Evolutionary conservation across 2,113 vertebrate species (phyloP).

Genomic region (Diadophis punctatus): DNA sequence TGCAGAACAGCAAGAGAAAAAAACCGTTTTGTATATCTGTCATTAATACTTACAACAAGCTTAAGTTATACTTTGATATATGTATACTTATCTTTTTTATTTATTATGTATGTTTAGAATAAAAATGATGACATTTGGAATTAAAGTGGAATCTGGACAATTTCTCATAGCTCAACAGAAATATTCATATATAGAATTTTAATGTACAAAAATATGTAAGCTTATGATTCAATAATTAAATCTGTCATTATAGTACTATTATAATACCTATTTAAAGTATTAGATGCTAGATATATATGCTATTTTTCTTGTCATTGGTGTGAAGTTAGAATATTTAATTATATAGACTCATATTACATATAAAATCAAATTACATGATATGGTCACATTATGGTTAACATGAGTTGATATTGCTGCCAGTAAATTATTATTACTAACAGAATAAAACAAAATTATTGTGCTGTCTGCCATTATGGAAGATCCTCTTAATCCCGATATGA

Average conservation of each 20-base stretch:
- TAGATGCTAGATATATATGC: background rate
- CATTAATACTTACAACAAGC: conserved; percentile 45
- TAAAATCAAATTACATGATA: too few species aligned
- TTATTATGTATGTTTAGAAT: background rate
- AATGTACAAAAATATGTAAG: background rate
- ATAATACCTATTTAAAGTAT: background rate
- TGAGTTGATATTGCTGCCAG: conserved; percentile 39
- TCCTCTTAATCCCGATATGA: conserved; percentile 24
- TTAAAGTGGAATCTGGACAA: background rate
- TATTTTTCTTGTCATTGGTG: background rate
- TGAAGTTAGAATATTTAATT: too few species aligned
- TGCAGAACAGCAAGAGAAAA: conserved; percentile 31
- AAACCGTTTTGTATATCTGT: conserved; percentile 38
- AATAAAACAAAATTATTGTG: conserved; percentile 19
- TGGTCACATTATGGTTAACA: too few species aligned
- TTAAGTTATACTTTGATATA: conserved; percentile 44
- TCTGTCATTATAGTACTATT: background rate
- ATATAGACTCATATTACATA: too few species aligned
- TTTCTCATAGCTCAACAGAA: background rate
- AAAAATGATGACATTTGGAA: conserved; percentile 23
- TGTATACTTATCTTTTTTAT: conserved; percentile 14
- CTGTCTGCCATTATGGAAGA: conserved; percentile 32
- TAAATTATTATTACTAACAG: conserved; percentile 45
- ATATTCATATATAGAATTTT: background rate
- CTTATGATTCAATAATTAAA: background rate